Evolutionary conservation across 2,888 invertebrate species (phyloP), one percentile per base, ranked within the genome.

Genomic region (Lasioglossum lativentre): DNA sequence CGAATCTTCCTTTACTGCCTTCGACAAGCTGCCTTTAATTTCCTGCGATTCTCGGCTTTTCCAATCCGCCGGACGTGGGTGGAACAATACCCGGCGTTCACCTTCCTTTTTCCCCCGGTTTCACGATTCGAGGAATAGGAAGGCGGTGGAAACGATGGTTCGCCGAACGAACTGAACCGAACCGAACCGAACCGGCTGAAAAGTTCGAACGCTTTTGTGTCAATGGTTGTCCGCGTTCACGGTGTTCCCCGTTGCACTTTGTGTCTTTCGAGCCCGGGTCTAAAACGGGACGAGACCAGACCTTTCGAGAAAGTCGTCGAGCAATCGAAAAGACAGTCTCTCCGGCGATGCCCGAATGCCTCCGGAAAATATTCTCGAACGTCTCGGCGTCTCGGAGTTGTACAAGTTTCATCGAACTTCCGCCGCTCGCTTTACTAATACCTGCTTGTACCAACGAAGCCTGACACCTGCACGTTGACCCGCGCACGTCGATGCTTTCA

Each of bases 21-120:
- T 70, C 80, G 82, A 74, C 82, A 83, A 83, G 82, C 86, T 84
- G 77, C 74, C 88, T 92, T 92, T 92, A 92, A 93, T 92, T 92
- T 92, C 90, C 91, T 91, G 90, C 85, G 86, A 88, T 90, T 90
- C 85, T 83, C 83, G 83, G 86, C 87, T 90, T 89, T 91, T 89
- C 87, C 88, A 86, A 88, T 89, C 83, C 86, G 81, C 75, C 82
- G 89, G 87, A 83, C 87, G 87, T 78, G 85, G 86, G 83, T 86
- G 83, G 91, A 91, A 84, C 87, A 81, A 84, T 87, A 80, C 83
- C 52, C 81, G 63, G 52, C 38, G 56, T 75, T 63, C 80, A 45
- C 71, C 78, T 75, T 79, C 56, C 78, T 73, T 83, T 73, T 76
- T 78, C 52, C n/a, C 56, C 56, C n/a, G n/a, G 56, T 56, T 56